These are phyloP conservation scores for Calephelis perditalis DNA, from an alignment of 2,888 invertebrate genomes.

Conservation along the genomic window DNA sequence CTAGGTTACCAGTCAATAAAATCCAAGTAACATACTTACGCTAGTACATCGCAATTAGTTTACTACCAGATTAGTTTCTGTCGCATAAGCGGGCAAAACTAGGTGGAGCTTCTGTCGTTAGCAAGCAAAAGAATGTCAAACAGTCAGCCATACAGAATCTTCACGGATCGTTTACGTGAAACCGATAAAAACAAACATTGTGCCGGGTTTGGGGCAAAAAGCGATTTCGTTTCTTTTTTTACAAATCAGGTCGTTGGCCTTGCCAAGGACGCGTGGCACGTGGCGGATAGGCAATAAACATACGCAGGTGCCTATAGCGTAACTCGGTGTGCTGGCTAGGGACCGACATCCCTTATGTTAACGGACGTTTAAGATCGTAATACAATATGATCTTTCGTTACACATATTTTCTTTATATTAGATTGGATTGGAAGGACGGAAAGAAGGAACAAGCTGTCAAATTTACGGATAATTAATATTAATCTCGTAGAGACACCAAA, in stretches of 20 bases:
- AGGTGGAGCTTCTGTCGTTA: no score
- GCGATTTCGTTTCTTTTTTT: slow-evolving; percentile 48
- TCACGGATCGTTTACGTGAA: slow-evolving; percentile 60
- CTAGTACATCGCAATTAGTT: no score
- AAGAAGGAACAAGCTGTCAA: no score
- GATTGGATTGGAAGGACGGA: no score
- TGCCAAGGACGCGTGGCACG: slow-evolving; percentile 69
- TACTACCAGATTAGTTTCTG: no score
- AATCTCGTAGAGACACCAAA: no score
- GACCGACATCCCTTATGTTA: slow-evolving; percentile 8
- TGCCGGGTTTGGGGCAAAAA: slow-evolving; percentile 57
- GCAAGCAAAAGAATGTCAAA: neutral
- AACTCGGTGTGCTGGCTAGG: slow-evolving; percentile 18
- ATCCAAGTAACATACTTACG: no score
- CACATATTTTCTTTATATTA: no score
- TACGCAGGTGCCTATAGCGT: slow-evolving; percentile 29
- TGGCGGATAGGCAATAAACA: slow-evolving; percentile 51
- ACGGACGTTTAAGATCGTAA: neutral
- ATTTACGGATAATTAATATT: no score
- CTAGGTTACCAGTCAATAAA: no score
- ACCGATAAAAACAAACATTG: slow-evolving; percentile 73
- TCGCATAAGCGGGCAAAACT: no score
- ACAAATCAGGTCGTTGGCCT: slow-evolving; percentile 62
- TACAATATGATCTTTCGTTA: no score
- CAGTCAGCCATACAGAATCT: slow-evolving; percentile 31